Evolutionary conservation across 2,797 vertebrate genomes (phyloP).

Genomic region (Platyrinchus mystaceus): DNA sequence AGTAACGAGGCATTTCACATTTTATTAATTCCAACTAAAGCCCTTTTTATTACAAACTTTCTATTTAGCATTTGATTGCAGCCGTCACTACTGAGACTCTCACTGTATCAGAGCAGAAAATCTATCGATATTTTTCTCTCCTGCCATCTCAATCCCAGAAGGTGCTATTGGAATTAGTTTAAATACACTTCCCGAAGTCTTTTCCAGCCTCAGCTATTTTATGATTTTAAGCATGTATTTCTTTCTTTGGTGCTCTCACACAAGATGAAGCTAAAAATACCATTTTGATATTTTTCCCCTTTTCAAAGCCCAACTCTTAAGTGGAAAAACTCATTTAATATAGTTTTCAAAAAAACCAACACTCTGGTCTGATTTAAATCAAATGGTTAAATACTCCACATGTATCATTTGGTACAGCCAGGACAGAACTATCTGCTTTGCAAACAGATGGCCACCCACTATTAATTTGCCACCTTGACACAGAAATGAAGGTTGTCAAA

Average conservation of each 20-base stretch:
- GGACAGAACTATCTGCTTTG: background rate
- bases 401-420: background rate
- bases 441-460: constrained; percentile 44
- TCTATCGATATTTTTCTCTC: constrained; percentile 13
- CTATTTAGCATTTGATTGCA: constrained; percentile 76
- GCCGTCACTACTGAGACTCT: constrained; percentile 55
- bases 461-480: constrained; percentile 56
- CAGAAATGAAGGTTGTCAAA: constrained; percentile 34
- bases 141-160: constrained; percentile 13
- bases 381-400: background rate
- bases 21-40: constrained; percentile 81
- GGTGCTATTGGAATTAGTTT: background rate
- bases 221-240: background rate
- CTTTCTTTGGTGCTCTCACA: background rate
- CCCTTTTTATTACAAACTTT: constrained; percentile 78
- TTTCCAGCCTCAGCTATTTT: background rate
- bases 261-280: background rate
- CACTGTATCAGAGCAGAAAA: constrained; percentile 28
- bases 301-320: background rate
- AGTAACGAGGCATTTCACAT: constrained; percentile 72
- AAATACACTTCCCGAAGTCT: background rate
- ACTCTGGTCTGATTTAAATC: constrained; percentile 4
- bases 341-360: background rate
- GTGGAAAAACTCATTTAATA: background rate
- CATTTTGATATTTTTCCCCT: background rate